Percentiles rank a stretch among this genome's conserved stretches.
phyloP scores from a whole-genome alignment of 2,888 invertebrate species.

The Hemaris fuciformis region DNA sequence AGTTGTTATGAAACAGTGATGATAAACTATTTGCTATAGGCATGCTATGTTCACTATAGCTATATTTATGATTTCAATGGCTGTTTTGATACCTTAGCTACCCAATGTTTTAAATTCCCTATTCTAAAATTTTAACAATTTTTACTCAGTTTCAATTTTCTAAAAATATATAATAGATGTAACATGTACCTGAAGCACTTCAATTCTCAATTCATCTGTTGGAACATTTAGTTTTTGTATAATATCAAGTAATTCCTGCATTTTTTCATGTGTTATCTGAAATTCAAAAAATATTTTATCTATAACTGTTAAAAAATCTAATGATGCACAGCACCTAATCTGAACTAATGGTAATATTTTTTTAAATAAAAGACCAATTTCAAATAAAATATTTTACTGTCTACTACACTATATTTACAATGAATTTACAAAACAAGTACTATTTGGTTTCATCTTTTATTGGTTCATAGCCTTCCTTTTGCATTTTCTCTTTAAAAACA shows the following conservation, averaged over 20 bases:
- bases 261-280: constrained; percentile 33
- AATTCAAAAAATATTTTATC: constrained; percentile 23
- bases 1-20: no score
- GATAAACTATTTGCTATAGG: no score
- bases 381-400: constrained; percentile 65
- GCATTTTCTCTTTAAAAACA: constrained; percentile 93
- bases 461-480: constrained; percentile 92
- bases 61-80: no score
- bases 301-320: background rate
- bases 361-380: constrained; percentile 54
- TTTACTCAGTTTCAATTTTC: no score
- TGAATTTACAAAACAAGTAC: constrained; percentile 40
- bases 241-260: constrained; percentile 39
- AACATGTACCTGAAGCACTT: constrained; percentile 52
- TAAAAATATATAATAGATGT: no score
- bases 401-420: constrained; percentile 70
- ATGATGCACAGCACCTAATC: background rate
- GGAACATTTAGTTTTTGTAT: constrained; percentile 35
- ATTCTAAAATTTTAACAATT: no score
- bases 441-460: constrained; percentile 64
- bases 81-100: no score
- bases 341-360: background rate
- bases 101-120: no score
- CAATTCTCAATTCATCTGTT: constrained; percentile 37
- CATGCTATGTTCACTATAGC: no score